These are phyloP conservation scores for Serranus cabrilla DNA, from an alignment of 2,797 vertebrate genomes.

Conservation along the genomic window DNA sequence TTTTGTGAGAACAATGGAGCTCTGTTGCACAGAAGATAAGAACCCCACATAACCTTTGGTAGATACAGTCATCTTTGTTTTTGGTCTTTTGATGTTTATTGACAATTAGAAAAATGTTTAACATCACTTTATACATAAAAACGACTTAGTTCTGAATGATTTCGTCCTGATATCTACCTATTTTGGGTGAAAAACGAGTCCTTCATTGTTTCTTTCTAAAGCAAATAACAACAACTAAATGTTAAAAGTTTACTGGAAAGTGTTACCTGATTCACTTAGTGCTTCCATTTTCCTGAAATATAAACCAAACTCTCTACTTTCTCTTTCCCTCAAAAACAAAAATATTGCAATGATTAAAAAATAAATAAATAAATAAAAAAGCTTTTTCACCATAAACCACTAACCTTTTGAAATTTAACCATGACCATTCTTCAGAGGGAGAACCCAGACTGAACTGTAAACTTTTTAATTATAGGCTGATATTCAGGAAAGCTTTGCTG, in stretches of 20 bases:
- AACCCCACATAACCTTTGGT: background rate
- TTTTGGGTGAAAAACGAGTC: too few species aligned
- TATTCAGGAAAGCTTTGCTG: constrained; percentile 16
- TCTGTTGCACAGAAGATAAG: too few species aligned
- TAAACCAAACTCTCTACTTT: background rate
- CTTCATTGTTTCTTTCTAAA: background rate
- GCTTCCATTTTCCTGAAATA: background rate
- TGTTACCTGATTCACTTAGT: background rate
- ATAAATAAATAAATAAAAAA: background rate
- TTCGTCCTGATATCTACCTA: too few species aligned
- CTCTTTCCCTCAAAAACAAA: background rate
- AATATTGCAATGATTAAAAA: background rate
- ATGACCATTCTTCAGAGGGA: background rate
- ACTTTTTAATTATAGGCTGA: constrained; percentile 62
- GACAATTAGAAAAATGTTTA: too few species aligned
- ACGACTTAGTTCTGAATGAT: too few species aligned
- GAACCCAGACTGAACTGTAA: constrained; percentile 25
- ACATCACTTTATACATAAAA: too few species aligned
- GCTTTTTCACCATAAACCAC: background rate
- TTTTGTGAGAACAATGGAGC: background rate
- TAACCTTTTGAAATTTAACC: constrained; percentile 17
- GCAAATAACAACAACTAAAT: background rate
- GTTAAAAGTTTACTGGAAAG: background rate
- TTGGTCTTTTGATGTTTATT: too few species aligned
- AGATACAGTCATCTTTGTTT: too few species aligned